Conservation (phyloP, 2,888 invertebrate species). For the Belgica antarctica region DNA sequence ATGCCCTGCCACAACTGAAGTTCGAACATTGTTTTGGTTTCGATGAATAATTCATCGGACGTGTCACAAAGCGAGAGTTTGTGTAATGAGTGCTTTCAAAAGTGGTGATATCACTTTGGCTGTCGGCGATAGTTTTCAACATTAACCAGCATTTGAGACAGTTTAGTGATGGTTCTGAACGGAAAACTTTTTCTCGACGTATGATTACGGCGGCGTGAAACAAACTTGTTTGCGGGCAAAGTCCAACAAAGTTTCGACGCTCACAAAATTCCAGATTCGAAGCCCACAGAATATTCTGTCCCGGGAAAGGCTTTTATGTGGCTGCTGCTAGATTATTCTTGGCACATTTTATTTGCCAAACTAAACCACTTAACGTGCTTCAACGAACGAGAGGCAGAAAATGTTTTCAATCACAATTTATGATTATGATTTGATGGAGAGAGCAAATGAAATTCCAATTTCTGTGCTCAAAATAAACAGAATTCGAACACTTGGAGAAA, state of each 20-base stretch:
- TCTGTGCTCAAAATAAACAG: too few relatives aligned
- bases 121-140: too few relatives aligned
- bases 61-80: not conserved
- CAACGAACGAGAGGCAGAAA: too few relatives aligned
- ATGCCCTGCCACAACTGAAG: not conserved
- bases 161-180: not conserved
- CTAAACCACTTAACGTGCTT: not conserved
- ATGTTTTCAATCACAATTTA: too few relatives aligned
- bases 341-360: not conserved
- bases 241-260: constrained; percentile 13
- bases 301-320: constrained; percentile 4
- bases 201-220: not conserved
- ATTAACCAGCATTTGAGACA: not conserved
- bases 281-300: not conserved
- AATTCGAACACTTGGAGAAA: too few relatives aligned
- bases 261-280: constrained; percentile 1
- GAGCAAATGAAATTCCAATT: too few relatives aligned
- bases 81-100: not conserved
- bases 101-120: not conserved
- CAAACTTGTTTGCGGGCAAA: constrained; percentile 6
- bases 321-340: not conserved
- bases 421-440: too few relatives aligned
- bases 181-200: not conserved
- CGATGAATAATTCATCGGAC: not conserved
- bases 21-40: not conserved